A percentile compares a stretch with the other conserved stretches of the same genome.
phyloP scores from a whole-genome alignment of 2,888 invertebrate species.

The Tetragonula carbonaria region DNA sequence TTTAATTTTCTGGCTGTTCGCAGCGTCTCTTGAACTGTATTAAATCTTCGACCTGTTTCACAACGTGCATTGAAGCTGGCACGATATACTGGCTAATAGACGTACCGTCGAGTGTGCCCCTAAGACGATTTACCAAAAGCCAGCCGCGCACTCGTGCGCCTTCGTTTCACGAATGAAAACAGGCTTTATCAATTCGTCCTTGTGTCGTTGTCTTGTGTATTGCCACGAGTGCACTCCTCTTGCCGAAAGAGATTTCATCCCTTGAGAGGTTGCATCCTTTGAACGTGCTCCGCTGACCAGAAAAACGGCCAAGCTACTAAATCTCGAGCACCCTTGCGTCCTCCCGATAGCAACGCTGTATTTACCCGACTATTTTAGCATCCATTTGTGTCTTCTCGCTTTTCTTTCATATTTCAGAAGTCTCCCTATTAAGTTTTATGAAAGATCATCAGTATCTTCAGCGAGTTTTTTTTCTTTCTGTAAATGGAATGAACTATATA shows the following conservation, averaged over 20 bases:
- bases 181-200: not conserved
- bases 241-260: not conserved
- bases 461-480: not conserved
- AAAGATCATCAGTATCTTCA: not conserved
- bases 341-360: not conserved
- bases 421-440: not conserved
- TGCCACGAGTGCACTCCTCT: not conserved
- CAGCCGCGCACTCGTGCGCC: not conserved
- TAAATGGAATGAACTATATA: not conserved
- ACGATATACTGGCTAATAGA: not conserved
- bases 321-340: not conserved
- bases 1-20: too few species aligned
- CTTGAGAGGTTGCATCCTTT: not conserved
- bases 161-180: not conserved
- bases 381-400: too few species aligned
- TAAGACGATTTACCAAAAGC: conserved; percentile 14
- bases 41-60: conserved; percentile 1
- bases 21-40: not conserved
- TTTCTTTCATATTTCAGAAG: too few species aligned
- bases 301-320: not conserved
- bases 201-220: conserved; percentile 10
- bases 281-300: not conserved
- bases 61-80: conserved; percentile 14
- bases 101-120: not conserved
- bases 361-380: not conserved